Evolutionary conservation across 1,140 invertebrate genomes (phyloP), one percentile per base, ranked within the genome.

Genomic region (Euura saliciscinereae): DNA sequence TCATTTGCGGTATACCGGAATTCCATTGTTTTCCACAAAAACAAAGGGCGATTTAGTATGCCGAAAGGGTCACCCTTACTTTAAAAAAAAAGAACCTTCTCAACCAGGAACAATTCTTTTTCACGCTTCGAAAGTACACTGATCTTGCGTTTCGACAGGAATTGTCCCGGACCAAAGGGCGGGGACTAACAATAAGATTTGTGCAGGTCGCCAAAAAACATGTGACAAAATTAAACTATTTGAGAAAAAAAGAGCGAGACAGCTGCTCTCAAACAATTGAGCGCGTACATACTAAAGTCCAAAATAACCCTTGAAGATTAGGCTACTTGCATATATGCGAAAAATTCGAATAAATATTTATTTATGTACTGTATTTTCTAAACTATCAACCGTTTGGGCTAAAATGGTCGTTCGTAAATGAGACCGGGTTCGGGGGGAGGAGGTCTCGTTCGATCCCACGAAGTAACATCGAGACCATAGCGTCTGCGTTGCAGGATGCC

Each of bases 391-490:
- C 28, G 1, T 28, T 28, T 28, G 28, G 28, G 28, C 28, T 28
- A 28, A 28, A 28, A 28, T 1, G 28, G 51, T 59, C 51, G 51
- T n/a, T n/a, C 5, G 51, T 59, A 59, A 59, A 59, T 59, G 51
- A n/a, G 13, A 59, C 51, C 51, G 51, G 51, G 5, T n/a, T n/a
- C 13, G 51, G 13, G 51, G 13, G 51, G 8, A 28, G 42, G 8
- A 69, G 65, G 28, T 44, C 43, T 46, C 46, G 66, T 68, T 69
- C 71, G 71, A 73, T 73, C 45, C 71, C 67, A 45, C 13, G 44
- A 73, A 73, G 69, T 73, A 69, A 73, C 71, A 73, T 73, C 68
- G 13, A 69, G 66, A 69, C 13, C 43, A n/a, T 13, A 45, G 43
- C 42, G 66, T 69, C 71, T 28, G 66, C 28, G 65, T 46, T 28